A percentile compares a stretch with the other conserved stretches of the same genome.
Evolutionary conservation across 2,797 vertebrate genomes (phyloP).

Genomic region (Helostoma temminkii): DNA sequence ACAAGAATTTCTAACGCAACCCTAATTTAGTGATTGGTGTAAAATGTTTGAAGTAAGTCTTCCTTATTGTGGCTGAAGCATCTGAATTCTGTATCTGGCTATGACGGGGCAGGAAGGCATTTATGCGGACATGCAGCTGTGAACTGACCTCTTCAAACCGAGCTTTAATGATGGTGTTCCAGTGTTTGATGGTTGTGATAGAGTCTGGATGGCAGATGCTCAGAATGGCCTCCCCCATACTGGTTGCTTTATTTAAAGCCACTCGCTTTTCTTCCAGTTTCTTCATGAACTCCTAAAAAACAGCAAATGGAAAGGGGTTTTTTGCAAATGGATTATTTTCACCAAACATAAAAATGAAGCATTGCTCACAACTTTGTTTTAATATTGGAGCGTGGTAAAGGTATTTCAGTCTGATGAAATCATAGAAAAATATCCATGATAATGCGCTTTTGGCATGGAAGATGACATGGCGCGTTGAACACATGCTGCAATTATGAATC

Average conservation of each 20-base stretch:
- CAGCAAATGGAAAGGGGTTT: conserved; percentile 35
- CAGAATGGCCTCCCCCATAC: conserved; percentile 94
- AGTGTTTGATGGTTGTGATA: conserved; percentile 99
- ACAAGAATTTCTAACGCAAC: not conserved
- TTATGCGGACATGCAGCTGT: conserved; percentile 34
- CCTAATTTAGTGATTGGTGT: not conserved
- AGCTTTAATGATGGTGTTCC: conserved; percentile 99
- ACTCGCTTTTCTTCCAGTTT: conserved; percentile 95
- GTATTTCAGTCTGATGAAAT: conserved; percentile 65
- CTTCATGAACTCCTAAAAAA: conserved; percentile 94
- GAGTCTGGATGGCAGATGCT: conserved; percentile 97
- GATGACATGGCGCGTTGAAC: conserved; percentile 44
- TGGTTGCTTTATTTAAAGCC: conserved; percentile 91
- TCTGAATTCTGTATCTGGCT: not conserved
- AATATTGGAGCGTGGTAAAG: conserved; percentile 19
- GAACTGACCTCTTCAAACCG: conserved; percentile 96
- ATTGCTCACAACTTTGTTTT: conserved; percentile 20
- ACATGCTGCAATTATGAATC: conserved; percentile 37
- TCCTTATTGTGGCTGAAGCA: not conserved
- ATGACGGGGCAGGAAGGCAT: conserved; percentile 30
- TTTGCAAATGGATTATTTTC: conserved; percentile 52
- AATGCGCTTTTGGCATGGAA: conserved; percentile 53
- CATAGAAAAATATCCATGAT: conserved; percentile 57
- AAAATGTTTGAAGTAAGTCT: not conserved
- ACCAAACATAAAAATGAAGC: conserved; percentile 35